Conservation (phyloP, 2,113 vertebrate species). For the Oxygymnocypris stewartii region DNA sequence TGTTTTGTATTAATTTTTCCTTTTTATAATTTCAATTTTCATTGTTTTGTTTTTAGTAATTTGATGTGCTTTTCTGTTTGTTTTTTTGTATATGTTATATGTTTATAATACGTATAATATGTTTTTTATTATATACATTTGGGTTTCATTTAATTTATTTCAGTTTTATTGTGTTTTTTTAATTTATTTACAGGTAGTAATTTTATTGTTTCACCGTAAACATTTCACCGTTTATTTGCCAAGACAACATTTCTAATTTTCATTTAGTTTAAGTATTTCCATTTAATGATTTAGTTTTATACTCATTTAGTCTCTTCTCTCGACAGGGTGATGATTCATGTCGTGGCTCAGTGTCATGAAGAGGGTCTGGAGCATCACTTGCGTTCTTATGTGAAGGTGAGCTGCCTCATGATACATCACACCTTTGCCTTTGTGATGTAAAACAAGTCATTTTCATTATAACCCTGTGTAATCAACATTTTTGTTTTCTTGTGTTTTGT, state of each 20-base stretch:
- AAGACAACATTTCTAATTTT: not conserved
- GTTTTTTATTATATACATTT: not conserved
- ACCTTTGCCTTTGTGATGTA: not conserved
- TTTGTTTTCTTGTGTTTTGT: constrained; percentile 21
- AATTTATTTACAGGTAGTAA: not conserved
- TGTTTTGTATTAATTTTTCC: not conserved
- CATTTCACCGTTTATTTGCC: not conserved
- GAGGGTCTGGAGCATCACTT: constrained; percentile 94
- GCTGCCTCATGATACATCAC: not conserved
- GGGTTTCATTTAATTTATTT: not conserved
- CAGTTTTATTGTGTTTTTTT: not conserved
- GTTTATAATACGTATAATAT: not conserved
- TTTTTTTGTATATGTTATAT: not conserved
- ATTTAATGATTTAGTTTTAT: not conserved
- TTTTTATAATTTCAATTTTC: not conserved
- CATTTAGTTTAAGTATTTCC: not conserved
- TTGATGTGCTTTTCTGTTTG: not conserved
- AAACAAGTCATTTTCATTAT: not conserved
- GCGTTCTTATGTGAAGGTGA: constrained; percentile 96
- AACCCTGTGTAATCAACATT: not conserved
- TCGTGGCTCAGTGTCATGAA: constrained; percentile 97
- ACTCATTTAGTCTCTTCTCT: not conserved
- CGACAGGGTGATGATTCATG: constrained; percentile 93
- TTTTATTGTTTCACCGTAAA: not conserved
- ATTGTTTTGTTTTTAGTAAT: not conserved